These are phyloP conservation scores for Oenanthe melanoleuca DNA, from an alignment of 2,113 vertebrate genomes.

Conservation along the genomic window DNA sequence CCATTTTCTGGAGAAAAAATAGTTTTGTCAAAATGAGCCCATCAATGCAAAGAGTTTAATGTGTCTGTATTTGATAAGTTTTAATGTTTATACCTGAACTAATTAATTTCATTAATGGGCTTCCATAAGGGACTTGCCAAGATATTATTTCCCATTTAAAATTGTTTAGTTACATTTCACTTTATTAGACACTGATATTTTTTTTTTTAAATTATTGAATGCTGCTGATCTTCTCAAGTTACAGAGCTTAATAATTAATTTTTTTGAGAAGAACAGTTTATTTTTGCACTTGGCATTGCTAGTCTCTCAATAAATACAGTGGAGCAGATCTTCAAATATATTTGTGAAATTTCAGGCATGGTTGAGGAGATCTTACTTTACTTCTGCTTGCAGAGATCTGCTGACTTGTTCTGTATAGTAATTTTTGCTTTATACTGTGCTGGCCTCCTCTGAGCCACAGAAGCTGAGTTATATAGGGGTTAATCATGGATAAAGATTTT, in stretches of 20 bases:
- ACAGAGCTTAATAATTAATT: background rate
- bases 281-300: background rate
- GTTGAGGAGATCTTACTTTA: background rate
- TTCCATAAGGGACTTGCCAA: conserved; percentile 3
- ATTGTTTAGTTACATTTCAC: background rate
- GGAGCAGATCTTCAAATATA: background rate
- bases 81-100: conserved; percentile 18
- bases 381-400: background rate
- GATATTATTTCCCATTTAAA: background rate
- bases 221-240: background rate
- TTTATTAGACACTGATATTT: background rate
- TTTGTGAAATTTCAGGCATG: background rate
- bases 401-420: background rate
- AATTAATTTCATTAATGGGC: conserved; percentile 10
- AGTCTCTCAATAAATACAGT: background rate
- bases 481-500: background rate
- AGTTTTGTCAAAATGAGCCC: background rate
- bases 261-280: background rate
- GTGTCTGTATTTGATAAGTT: background rate
- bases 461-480: background rate
- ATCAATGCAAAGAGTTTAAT: background rate
- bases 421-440: background rate
- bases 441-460: background rate
- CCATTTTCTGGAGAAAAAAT: conserved; percentile 7
- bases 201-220: background rate